Evolutionary conservation across 2,797 vertebrate genomes (phyloP).

Genomic region (Podarcis lilfordi): DNA sequence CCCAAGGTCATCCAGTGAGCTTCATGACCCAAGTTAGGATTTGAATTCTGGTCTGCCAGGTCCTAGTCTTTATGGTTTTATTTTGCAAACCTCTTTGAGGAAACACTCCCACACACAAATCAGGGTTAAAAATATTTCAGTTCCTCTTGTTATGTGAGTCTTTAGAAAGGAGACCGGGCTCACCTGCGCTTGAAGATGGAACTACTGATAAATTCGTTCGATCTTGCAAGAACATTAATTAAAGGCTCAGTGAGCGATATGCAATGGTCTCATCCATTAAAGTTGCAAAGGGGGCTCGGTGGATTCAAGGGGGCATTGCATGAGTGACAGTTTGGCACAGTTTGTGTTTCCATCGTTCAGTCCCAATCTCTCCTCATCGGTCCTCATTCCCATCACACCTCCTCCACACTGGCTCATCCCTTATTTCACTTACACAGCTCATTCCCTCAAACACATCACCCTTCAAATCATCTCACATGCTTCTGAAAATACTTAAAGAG

Average conservation of each 20-base stretch:
- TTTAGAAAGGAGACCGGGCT: too few relatives aligned
- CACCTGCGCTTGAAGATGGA: background rate
- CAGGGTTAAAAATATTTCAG: too few relatives aligned
- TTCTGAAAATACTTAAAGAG: background rate
- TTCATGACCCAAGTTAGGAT: too few relatives aligned
- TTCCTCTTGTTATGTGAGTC: too few relatives aligned
- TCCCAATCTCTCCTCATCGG: background rate
- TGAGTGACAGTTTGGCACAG: slow-evolving; percentile 4
- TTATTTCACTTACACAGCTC: background rate
- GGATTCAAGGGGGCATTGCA: background rate
- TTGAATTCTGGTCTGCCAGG: too few relatives aligned
- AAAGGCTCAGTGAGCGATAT: background rate
- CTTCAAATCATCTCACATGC: background rate
- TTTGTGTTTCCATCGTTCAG: background rate
- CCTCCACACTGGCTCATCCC: background rate
- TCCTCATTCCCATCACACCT: background rate
- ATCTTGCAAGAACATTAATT: background rate
- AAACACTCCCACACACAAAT: too few relatives aligned
- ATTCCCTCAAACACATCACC: background rate
- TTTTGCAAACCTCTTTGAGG: too few relatives aligned
- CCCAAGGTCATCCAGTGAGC: too few relatives aligned
- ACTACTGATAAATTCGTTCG: background rate
- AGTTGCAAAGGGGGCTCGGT: background rate
- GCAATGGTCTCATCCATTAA: background rate
- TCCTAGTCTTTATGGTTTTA: too few relatives aligned